These are phyloP conservation scores for Gallinago paraguaiae DNA, from an alignment of 2,113 vertebrate species.

Conservation along the genomic window DNA sequence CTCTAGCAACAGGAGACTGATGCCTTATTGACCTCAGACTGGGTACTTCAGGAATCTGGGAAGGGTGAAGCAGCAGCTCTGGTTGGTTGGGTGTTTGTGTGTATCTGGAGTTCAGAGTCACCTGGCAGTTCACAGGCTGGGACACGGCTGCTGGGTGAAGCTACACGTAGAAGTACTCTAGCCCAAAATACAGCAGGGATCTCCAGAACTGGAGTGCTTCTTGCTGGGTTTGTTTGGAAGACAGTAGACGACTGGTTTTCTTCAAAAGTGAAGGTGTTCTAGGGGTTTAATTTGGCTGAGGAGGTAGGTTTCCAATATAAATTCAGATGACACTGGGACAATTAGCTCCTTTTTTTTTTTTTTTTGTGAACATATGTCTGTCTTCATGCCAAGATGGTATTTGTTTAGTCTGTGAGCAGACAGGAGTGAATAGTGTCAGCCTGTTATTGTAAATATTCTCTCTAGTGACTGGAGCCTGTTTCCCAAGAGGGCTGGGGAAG, in stretches of 20 bases:
- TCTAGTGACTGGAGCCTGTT: neutral
- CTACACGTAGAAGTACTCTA: fast-evolving
- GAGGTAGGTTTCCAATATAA: neutral
- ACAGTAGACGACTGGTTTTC: neutral
- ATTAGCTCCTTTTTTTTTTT: neutral
- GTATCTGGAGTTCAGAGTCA: neutral
- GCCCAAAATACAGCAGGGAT: neutral
- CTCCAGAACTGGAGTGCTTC: neutral
- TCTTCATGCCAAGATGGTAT: neutral
- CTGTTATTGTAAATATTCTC: neutral
- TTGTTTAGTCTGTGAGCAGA: neutral
- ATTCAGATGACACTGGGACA: neutral
- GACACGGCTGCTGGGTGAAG: neutral
- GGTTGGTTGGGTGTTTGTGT: neutral
- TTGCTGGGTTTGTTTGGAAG: neutral
- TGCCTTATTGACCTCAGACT: neutral
- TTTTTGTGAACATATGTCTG: neutral
- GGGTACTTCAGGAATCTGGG: neutral
- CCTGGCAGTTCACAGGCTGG: neutral
- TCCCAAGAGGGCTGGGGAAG: neutral
- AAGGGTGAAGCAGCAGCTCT: neutral
- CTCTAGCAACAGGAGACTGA: neutral
- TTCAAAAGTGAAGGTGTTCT: neutral
- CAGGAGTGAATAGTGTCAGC: neutral
- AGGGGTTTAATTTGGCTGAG: neutral